phyloP scores from a whole-genome alignment of 2,888 invertebrate genomes.

The Uloborus plumipes region DNA sequence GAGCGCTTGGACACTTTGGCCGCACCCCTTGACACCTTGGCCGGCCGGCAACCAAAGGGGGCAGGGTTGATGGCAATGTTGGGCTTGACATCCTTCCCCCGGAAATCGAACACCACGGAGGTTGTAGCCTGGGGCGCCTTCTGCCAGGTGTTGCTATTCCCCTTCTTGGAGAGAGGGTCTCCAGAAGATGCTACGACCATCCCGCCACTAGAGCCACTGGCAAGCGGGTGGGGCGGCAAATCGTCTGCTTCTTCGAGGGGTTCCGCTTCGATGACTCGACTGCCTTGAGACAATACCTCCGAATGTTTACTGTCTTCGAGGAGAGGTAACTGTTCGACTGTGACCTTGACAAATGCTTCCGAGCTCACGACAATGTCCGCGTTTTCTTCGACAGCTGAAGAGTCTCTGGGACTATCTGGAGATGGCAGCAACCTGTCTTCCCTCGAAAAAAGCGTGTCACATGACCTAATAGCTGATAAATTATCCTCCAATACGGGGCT shows the following conservation, averaged over 20 bases:
- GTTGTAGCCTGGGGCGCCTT: slow-evolving; percentile 54
- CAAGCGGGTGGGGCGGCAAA: slow-evolving; percentile 12
- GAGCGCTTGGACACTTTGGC: slow-evolving; percentile 50
- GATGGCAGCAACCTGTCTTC: not conserved
- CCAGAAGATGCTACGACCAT: slow-evolving; percentile 39
- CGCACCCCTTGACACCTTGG: slow-evolving; percentile 37
- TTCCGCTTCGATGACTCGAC: slow-evolving; percentile 41
- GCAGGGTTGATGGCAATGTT: slow-evolving; percentile 64
- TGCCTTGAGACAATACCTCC: slow-evolving; percentile 57
- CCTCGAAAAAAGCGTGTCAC: slow-evolving; percentile 25
- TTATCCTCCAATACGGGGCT: slow-evolving; percentile 45
- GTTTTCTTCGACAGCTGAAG: not conserved
- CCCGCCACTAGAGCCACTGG: slow-evolving; percentile 30
- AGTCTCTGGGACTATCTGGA: not conserved
- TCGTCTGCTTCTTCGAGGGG: slow-evolving; percentile 20
- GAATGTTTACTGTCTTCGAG: slow-evolving; percentile 31
- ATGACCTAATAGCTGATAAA: slow-evolving; percentile 55
- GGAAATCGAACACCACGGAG: slow-evolving; percentile 66
- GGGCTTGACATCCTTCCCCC: slow-evolving; percentile 65
- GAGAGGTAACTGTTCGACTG: slow-evolving; percentile 53
- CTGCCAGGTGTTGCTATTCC: slow-evolving; percentile 41
- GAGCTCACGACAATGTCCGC: no score
- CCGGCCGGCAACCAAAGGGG: slow-evolving; percentile 64
- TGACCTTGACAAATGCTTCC: slow-evolving; percentile 27
- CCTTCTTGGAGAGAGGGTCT: slow-evolving; percentile 12